These are phyloP conservation scores for Lepus timidus DNA, from an alignment of 2,113 vertebrate species.

Conservation along the genomic window DNA sequence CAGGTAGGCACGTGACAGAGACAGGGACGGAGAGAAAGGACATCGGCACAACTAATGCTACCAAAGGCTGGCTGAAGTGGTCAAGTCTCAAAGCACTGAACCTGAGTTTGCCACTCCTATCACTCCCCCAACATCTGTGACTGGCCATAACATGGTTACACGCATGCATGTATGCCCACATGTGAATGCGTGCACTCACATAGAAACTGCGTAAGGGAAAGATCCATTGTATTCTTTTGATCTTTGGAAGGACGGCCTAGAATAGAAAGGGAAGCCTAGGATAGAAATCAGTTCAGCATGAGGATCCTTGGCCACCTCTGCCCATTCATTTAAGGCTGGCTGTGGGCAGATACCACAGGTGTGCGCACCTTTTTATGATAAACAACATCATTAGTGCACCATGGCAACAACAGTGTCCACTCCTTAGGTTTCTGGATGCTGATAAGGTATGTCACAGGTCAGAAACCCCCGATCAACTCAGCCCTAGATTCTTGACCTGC, in stretches of 20 bases:
- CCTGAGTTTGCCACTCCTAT: not conserved
- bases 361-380: not conserved
- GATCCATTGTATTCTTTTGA: not conserved
- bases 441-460: not conserved
- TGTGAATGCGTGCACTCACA: not conserved
- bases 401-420: not conserved
- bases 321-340: not conserved
- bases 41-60: not conserved
- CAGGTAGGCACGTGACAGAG: accelerated
- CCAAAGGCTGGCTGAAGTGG: not conserved
- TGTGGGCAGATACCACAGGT: not conserved
- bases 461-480: not conserved
- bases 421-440: not conserved
- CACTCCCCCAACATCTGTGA: not conserved
- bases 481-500: not conserved
- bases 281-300: not conserved
- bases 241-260: not conserved
- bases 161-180: accelerated
- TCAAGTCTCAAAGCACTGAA: not conserved
- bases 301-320: not conserved
- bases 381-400: not conserved
- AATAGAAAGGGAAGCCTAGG: not conserved
- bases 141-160: not conserved
- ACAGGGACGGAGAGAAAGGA: not conserved
- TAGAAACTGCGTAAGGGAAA: not conserved